Evolutionary conservation across 1,140 invertebrate species (phyloP).

Genomic region (Aphelenchoides avenae): DNA sequence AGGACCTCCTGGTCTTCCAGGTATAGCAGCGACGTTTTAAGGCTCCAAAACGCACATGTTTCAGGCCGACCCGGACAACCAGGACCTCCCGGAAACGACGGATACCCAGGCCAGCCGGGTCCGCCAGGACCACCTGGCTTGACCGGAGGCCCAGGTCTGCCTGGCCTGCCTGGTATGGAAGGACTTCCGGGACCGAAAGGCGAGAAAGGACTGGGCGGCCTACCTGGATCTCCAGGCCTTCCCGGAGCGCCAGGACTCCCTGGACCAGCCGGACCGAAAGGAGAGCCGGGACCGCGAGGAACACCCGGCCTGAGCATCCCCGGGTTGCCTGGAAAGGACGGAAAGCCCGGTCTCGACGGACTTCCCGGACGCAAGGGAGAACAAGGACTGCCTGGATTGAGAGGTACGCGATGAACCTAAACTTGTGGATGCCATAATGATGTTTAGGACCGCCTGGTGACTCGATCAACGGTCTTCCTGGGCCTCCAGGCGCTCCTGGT

Average conservation of each 20-base stretch:
- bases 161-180: conserved; percentile 53
- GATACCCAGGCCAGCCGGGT: conserved; percentile 47
- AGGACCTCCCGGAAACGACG: conserved; percentile 47
- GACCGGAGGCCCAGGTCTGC: conserved; percentile 39
- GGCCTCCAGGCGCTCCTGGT: conserved; percentile 49
- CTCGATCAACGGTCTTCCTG: conserved; percentile 57
- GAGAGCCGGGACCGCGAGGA: conserved; percentile 52
- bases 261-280: conserved; percentile 50
- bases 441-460: conserved; percentile 54
- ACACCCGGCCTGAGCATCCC: conserved; percentile 56
- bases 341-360: conserved; percentile 56
- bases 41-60: conserved; percentile 8
- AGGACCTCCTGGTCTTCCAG: conserved; percentile 54
- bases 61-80: conserved; percentile 43
- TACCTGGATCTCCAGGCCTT: conserved; percentile 47
- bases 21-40: conserved; percentile 12
- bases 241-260: conserved; percentile 45
- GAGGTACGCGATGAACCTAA: conserved; percentile 35
- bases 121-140: conserved; percentile 53
- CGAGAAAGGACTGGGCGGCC: conserved; percentile 50
- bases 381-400: conserved; percentile 46
- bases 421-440: conserved; percentile 5
- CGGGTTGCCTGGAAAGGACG: conserved; percentile 57
- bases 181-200: conserved; percentile 49
- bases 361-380: conserved; percentile 57